phyloP scores from a whole-genome alignment of 2,888 invertebrate species.

The Phortica magna region DNA sequence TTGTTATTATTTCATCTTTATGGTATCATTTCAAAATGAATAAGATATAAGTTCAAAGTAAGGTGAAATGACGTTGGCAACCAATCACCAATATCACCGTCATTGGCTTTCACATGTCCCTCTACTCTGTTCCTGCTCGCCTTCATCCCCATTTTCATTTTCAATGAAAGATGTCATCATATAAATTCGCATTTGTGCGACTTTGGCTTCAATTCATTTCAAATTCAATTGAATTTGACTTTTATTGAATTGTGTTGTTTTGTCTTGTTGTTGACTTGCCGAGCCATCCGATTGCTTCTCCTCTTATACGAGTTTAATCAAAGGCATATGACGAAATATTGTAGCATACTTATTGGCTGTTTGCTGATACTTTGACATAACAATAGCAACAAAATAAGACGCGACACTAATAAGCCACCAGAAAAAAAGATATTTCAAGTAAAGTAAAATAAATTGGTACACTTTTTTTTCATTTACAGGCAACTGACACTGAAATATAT shows the following conservation, averaged over 20 bases:
- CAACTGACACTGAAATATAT: not conserved
- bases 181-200: slow-evolving; percentile 16
- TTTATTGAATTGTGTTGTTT: not conserved
- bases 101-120: not conserved
- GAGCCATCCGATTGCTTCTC: not conserved
- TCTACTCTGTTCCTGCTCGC: not conserved
- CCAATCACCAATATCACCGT: slow-evolving; percentile 16
- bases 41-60: slow-evolving; percentile 14
- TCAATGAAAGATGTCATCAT: not conserved
- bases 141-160: not conserved
- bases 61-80: slow-evolving; percentile 5
- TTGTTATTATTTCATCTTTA: slow-evolving; percentile 37
- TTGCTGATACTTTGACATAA: slow-evolving; percentile 9
- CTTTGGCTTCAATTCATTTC: slow-evolving; percentile 43
- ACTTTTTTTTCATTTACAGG: not conserved
- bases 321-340: slow-evolving; percentile 29
- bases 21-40: slow-evolving; percentile 4
- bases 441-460: not conserved
- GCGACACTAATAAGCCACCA: slow-evolving; percentile 25
- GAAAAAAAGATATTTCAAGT: slow-evolving; percentile 32
- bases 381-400: slow-evolving; percentile 37
- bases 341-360: slow-evolving; percentile 41
- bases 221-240: slow-evolving; percentile 55
- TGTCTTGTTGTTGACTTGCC: not conserved
- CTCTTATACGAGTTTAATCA: slow-evolving; percentile 44